A percentile compares a stretch with the other conserved stretches of the same genome.
Conservation (phyloP, 2,888 invertebrate species). For the Agrilus biguttatus region DNA sequence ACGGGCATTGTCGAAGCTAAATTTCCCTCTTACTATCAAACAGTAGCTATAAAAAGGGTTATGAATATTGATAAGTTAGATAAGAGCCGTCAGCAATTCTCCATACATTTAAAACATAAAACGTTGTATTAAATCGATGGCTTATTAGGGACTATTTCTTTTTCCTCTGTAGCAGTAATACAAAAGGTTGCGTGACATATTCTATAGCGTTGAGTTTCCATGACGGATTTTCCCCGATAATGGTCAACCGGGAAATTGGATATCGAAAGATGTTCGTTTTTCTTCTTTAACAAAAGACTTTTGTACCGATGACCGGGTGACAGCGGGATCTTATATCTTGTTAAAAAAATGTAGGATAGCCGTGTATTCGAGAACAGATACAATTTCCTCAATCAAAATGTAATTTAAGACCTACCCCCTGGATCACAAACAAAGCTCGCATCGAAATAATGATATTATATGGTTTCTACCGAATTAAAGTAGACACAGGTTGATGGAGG, state of each 20-base stretch:
- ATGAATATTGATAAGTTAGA: conserved; percentile 8
- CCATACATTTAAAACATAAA: too few relatives aligned
- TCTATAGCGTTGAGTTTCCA: too few relatives aligned
- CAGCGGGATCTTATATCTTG: conserved; percentile 23
- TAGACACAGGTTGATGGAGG: conserved; percentile 13
- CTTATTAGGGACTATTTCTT: too few relatives aligned
- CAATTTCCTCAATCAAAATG: conserved; percentile 28
- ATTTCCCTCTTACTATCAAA: too few relatives aligned
- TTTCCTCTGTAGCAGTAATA: too few relatives aligned
- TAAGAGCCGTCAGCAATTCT: too few relatives aligned
- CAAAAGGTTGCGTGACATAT: too few relatives aligned
- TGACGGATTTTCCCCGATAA: conserved; percentile 7
- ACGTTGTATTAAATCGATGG: too few relatives aligned
- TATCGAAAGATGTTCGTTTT: conserved; percentile 13
- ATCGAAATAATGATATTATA: conserved; percentile 31
- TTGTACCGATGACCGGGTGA: conserved; percentile 20
- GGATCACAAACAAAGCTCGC: conserved; percentile 21
- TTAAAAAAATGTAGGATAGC: conserved; percentile 13
- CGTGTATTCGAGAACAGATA: too few relatives aligned
- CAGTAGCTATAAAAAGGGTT: too few relatives aligned
- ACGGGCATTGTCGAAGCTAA: too few relatives aligned
- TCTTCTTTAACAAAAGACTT: conserved; percentile 13
- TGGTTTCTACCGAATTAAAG: conserved; percentile 24
- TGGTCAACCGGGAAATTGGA: conserved; percentile 12
- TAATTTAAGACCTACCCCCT: conserved; percentile 23